These are phyloP conservation scores for Holothuria scabra DNA, from an alignment of 53 echinoderm and acorn worm species.

Conservation along the genomic window DNA sequence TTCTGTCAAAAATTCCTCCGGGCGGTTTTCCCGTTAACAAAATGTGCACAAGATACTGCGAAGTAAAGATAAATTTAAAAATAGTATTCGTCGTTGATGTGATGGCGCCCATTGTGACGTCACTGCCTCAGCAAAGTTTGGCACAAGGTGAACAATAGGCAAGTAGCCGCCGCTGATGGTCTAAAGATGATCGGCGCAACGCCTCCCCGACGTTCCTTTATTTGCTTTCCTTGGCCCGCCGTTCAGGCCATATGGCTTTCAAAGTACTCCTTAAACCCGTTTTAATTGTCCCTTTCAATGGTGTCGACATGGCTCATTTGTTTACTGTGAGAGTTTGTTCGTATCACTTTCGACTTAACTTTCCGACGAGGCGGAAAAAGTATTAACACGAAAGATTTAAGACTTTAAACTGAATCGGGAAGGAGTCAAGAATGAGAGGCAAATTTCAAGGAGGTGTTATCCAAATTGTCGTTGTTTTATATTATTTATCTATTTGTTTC, in stretches of 20 bases:
- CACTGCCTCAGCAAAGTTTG: neutral
- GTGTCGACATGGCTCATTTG: constrained; percentile 32
- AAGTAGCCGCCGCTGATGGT: constrained; percentile 17
- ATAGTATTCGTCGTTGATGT: constrained; percentile 21
- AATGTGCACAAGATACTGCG: constrained; percentile 31
- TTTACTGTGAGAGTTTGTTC: neutral
- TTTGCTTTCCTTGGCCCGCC: neutral
- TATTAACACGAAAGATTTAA: no score
- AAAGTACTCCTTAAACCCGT: constrained; percentile 24
- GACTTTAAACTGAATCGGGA: no score
- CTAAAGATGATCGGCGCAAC: neutral
- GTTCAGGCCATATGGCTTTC: constrained; percentile 24
- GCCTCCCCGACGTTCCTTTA: constrained; percentile 7
- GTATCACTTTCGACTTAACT: constrained; percentile 34
- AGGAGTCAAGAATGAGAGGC: no score
- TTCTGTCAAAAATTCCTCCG: constrained; percentile 21
- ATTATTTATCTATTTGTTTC: no score
- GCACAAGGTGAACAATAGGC: neutral
- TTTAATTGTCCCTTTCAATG: constrained; percentile 25
- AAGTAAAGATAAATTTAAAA: constrained; percentile 12
- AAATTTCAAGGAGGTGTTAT: no score
- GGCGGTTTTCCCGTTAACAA: constrained; percentile 20
- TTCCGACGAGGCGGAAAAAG: constrained; percentile 2
- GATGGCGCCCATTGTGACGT: constrained; percentile 19
- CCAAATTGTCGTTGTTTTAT: no score